A percentile compares a stretch with the other conserved stretches of the same genome.
These are phyloP conservation scores for Pheosia tremula DNA, from an alignment of 2,888 invertebrate genomes.

Conservation along the genomic window DNA sequence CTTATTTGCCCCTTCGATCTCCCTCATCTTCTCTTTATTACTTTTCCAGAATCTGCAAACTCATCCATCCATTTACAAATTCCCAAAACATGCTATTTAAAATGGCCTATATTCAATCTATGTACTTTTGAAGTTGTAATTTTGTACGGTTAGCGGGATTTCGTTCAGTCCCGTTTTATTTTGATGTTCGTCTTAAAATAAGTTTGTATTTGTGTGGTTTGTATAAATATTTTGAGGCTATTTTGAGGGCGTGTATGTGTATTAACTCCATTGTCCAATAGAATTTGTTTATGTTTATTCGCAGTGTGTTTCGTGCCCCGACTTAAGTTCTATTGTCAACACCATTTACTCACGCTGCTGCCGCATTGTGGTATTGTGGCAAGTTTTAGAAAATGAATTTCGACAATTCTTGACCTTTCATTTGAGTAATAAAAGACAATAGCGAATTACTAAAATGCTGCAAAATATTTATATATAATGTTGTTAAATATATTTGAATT, in stretches of 20 bases:
- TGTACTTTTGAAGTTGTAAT: constrained; percentile 23
- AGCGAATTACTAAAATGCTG: background rate
- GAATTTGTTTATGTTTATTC: background rate
- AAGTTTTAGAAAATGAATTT: constrained; percentile 6
- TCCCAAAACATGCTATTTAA: constrained; percentile 12
- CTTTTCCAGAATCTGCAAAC: constrained; percentile 14
- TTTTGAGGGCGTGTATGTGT: constrained; percentile 15
- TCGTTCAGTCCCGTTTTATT: constrained; percentile 19
- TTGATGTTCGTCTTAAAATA: constrained; percentile 23
- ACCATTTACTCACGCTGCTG: constrained; percentile 7
- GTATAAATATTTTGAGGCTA: constrained; percentile 12
- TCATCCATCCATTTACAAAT: constrained; percentile 12
- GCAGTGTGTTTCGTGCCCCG: background rate
- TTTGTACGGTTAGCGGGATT: constrained; percentile 21
- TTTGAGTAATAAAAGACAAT: constrained; percentile 2
- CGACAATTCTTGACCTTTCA: constrained; percentile 9
- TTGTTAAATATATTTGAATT: too few relatives aligned
- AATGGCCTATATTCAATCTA: constrained; percentile 30
- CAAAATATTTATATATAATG: too few relatives aligned
- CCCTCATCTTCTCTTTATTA: background rate
- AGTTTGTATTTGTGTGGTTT: constrained; percentile 13
- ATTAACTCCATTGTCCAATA: background rate
- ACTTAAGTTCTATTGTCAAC: constrained; percentile 1
- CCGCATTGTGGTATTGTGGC: constrained; percentile 3
- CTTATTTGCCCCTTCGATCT: background rate